Conservation (phyloP, 2,888 invertebrate genomes). For the Rhodophaea formosa region DNA sequence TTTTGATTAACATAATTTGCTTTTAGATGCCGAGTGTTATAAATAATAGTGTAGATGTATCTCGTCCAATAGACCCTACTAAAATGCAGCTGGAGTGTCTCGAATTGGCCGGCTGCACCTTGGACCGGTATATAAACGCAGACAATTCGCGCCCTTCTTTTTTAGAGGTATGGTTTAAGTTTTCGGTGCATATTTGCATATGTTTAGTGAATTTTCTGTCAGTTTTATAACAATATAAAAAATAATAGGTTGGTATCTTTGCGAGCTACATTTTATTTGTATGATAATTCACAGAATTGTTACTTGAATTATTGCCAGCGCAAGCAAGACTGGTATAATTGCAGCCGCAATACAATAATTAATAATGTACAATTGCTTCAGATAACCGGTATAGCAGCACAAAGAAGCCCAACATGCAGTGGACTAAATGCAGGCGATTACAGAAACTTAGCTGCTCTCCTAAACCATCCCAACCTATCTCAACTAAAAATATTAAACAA, state of each 20-base stretch:
- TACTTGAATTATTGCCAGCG: too few relatives aligned
- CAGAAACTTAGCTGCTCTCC: slow-evolving; percentile 87
- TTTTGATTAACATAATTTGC: slow-evolving; percentile 5
- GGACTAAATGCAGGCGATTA: slow-evolving; percentile 96
- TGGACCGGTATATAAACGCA: slow-evolving; percentile 86
- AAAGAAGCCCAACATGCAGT: slow-evolving; percentile 91
- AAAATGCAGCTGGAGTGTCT: slow-evolving; percentile 84
- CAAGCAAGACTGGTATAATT: background rate
- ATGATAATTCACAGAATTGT: too few relatives aligned
- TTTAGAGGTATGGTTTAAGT: slow-evolving; percentile 73
- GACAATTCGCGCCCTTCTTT: slow-evolving; percentile 88
- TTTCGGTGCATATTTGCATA: background rate
- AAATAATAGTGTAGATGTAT: slow-evolving; percentile 52
- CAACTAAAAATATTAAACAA: slow-evolving; percentile 91
- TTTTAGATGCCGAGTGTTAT: slow-evolving; percentile 71
- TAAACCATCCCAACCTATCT: slow-evolving; percentile 86
- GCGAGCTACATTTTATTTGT: too few relatives aligned
- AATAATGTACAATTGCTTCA: slow-evolving; percentile 35
- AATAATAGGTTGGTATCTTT: too few relatives aligned
- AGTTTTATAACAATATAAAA: too few relatives aligned
- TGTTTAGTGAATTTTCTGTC: background rate
- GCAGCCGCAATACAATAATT: background rate
- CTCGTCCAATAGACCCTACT: slow-evolving; percentile 53
- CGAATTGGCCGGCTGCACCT: slow-evolving; percentile 89
- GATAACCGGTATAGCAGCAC: slow-evolving; percentile 84